Base-by-base conservation (phyloP, 2,888 invertebrate species). In the Microplitis manilae region DNA sequence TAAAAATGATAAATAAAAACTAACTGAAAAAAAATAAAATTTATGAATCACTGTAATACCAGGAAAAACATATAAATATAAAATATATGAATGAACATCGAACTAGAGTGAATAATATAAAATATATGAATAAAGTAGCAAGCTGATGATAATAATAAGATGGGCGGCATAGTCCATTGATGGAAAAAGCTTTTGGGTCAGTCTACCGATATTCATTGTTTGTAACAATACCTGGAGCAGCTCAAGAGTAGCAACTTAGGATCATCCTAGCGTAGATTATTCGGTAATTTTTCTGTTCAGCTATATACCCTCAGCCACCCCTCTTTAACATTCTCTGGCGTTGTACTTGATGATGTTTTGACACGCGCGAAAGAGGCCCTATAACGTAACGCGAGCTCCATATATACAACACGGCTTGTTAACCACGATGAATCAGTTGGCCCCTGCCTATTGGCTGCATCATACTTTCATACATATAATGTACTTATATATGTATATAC, bases 321-420 rank as follows among this genome's bases (percentile, higher is more conserved):
- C 68, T 68, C 78, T 60, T 68, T 68, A 79, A 70, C 40, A 68
- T 72, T 73, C 68, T 80, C 77, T 73, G 67, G 13, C n/a, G 64
- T 68, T 8, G 40, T 74, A 75, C 77, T 84, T 87, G 87, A 85
- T 85, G 84, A 81, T 88, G 86, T 89, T 89, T 88, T 88, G 88
- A 89, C 89, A 89, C 88, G 88, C 87, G 88, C 85, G 86, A 80
- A 82, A 84, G 85, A 87, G 85, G 81, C 84, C 81, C 82, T 81
- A 77, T 76, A 79, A 65, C 79, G 80, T 80, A 80, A 81, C 76
- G 82, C 15, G 62, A 67, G 85, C 79, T 81, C 81, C 81, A 86
- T 81, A 83, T 87, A 86, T 87, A 85, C 83, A 83, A 81, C 81
- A 88, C 82, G 89, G 87, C 81, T 87, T 85, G 84, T 83, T 86